phyloP scores from a whole-genome alignment of 1,140 invertebrate species.

The Ooceraea biroi region DNA sequence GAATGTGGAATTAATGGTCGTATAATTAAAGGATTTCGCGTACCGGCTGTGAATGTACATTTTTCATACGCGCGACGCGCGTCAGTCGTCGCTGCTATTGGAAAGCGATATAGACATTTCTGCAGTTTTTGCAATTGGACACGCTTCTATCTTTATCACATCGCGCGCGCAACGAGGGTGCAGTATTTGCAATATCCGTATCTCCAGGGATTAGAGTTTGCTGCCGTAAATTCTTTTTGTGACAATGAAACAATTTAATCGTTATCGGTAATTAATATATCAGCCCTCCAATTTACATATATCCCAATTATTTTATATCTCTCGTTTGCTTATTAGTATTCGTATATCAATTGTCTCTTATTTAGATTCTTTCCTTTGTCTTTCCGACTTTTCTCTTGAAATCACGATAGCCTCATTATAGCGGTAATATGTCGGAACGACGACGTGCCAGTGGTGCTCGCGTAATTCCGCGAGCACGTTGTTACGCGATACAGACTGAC shows the following conservation, averaged over 20 bases:
- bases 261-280: conserved; percentile 1
- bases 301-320: neutral
- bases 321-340: neutral
- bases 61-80: conserved; percentile 59
- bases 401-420: conserved; percentile 73
- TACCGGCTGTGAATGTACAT: conserved; percentile 31
- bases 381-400: conserved; percentile 53
- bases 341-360: neutral
- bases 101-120: conserved; percentile 69
- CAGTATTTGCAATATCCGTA: conserved; percentile 11
- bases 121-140: conserved; percentile 62
- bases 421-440: conserved; percentile 67
- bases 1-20: conserved; percentile 49
- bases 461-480: conserved; percentile 73
- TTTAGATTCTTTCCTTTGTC: conserved; percentile 36
- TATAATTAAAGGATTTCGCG: conserved; percentile 44
- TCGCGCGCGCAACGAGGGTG: neutral
- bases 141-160: conserved; percentile 45
- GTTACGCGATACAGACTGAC: conserved; percentile 76
- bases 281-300: neutral
- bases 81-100: conserved; percentile 67
- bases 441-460: conserved; percentile 65
- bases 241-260: conserved; percentile 8
- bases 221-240: neutral
- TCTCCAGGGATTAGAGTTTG: conserved; percentile 19